Evolutionary conservation across 1,140 invertebrate species (phyloP).

Genomic region (Bombus turneri): DNA sequence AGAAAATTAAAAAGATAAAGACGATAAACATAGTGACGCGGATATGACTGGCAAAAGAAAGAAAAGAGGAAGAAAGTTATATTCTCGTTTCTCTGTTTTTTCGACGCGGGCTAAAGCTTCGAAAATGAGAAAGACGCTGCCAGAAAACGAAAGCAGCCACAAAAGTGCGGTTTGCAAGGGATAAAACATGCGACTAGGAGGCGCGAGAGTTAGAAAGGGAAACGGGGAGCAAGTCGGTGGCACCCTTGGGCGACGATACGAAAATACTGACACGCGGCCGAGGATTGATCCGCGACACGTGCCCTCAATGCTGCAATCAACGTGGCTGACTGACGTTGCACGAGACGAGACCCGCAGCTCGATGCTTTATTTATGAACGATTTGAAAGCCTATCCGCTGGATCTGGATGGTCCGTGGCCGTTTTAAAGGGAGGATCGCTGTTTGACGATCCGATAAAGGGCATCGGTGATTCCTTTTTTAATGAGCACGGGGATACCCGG

Average conservation of each 20-base stretch:
- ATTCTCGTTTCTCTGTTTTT: neutral
- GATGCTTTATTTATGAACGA: conserved; percentile 81
- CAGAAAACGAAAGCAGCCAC: conserved; percentile 21
- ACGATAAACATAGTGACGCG: neutral
- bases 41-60: too few relatives aligned
- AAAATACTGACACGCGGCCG: conserved; percentile 81
- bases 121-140: conserved; percentile 15
- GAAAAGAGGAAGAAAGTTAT: neutral
- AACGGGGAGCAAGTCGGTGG: conserved; percentile 26
- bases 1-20: neutral
- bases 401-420: conserved; percentile 57
- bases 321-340: conserved; percentile 76
- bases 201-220: conserved; percentile 23
- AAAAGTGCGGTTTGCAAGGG: conserved; percentile 40
- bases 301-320: conserved; percentile 81
- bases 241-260: conserved; percentile 77
- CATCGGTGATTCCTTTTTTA: conserved; percentile 44
- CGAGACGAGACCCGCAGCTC: conserved; percentile 66
- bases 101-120: neutral
- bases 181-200: conserved; percentile 20
- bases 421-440: conserved; percentile 60
- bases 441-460: conserved; percentile 47
- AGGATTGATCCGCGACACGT: conserved; percentile 81
- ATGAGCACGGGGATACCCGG: conserved; percentile 4
- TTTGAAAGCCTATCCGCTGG: conserved; percentile 71